These are phyloP conservation scores for Astatoreochromis straeleni DNA, from an alignment of 2,113 vertebrate species.

Conservation along the genomic window DNA sequence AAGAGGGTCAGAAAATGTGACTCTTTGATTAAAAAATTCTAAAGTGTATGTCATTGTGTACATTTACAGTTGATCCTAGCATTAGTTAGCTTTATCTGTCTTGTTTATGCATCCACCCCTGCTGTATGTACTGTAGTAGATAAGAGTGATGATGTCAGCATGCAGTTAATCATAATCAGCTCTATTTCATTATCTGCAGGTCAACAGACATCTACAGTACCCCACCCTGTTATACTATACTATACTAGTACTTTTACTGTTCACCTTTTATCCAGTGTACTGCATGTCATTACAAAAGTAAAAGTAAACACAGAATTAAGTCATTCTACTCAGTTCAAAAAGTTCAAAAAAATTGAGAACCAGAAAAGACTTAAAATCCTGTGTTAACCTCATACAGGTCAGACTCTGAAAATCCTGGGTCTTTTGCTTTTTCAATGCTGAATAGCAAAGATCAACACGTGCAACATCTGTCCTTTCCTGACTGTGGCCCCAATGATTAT, in stretches of 20 bases:
- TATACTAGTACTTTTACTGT: background rate
- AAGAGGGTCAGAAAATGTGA: background rate
- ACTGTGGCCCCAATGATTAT: background rate
- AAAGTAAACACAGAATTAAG: background rate
- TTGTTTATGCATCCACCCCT: background rate
- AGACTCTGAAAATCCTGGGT: fast-evolving
- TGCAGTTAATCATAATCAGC: background rate
- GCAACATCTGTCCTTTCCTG: background rate
- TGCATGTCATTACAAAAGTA: background rate
- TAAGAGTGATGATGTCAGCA: background rate
- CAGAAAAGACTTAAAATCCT: background rate
- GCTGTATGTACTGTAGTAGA: slow-evolving; percentile 4
- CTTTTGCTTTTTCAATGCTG: background rate
- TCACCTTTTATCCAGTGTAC: background rate
- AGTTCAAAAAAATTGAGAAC: background rate
- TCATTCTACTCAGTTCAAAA: background rate
- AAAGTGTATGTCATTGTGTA: fast-evolving
- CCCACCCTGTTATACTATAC: background rate
- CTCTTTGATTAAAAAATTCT: background rate
- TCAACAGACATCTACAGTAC: background rate
- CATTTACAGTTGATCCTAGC: background rate
- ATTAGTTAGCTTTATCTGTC: background rate
- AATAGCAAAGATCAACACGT: background rate
- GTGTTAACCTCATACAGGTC: background rate
- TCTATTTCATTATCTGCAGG: slow-evolving; percentile 8